phyloP scores from a whole-genome alignment of 2,797 vertebrate genomes.

The Protosalanx chinensis region DNA sequence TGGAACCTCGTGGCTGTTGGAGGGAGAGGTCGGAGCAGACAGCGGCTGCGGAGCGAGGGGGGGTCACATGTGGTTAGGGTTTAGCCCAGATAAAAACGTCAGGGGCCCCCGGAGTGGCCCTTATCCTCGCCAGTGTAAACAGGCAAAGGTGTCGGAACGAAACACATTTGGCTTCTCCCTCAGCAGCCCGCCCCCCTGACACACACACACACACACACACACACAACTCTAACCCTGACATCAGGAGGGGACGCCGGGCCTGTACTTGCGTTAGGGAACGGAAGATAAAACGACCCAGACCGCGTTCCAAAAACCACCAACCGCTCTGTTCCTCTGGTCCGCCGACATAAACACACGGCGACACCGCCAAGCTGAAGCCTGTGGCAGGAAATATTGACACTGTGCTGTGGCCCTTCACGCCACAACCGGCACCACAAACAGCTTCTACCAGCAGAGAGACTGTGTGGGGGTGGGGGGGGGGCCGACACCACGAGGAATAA shows the following conservation, averaged over 20 bases:
- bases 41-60: conserved; percentile 26
- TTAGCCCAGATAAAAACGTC: conserved; percentile 45
- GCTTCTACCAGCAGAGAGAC: conserved; percentile 24
- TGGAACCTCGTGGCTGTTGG: conserved; percentile 48
- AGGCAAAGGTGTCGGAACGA: conserved; percentile 59
- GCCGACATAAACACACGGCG: conserved; percentile 53
- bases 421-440: not conserved
- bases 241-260: conserved; percentile 14
- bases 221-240: conserved; percentile 19
- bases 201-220: conserved; percentile 21
- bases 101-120: conserved; percentile 47
- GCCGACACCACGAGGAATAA: conserved; percentile 62
- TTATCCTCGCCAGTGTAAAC: conserved; percentile 59
- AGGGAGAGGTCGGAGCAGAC: conserved; percentile 25
- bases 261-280: conserved; percentile 29
- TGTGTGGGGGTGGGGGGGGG: too few species aligned
- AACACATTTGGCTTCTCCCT: conserved; percentile 46
- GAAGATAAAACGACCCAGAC: conserved; percentile 59
- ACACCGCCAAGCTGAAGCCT: conserved; percentile 42
- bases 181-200: conserved; percentile 2
- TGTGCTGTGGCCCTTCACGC: conserved; percentile 23
- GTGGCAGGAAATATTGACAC: conserved; percentile 57
- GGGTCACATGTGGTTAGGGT: conserved; percentile 62
- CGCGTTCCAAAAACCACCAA: too few species aligned
- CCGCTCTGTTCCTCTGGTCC: conserved; percentile 36